Evolutionary conservation across 1,140 invertebrate species (phyloP), one percentile per base, ranked within the genome.

Genomic region (Drosophila murphyi): DNA sequence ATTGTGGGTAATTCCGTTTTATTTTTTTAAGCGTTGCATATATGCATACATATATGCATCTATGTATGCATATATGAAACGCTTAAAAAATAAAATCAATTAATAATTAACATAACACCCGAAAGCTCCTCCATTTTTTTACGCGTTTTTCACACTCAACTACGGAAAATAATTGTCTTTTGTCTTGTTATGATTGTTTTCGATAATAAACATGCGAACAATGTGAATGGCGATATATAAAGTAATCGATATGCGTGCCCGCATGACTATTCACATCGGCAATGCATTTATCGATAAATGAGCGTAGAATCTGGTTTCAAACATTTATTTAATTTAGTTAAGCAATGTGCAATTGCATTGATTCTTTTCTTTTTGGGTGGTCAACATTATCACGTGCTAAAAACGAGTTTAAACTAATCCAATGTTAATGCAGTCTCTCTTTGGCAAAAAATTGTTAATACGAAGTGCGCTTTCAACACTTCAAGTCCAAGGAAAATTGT

Each of bases 401-500:
- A 12, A 88, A 63, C 78, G 80, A 65, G 64, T 83, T 88, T 72
- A 67, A 56, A 68, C 64, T 83, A 78, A 77, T 70, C 31, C 62
- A 73, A 83, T 69, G 48, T 67, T 77, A 80, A 55, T 64, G 45
- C 85, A 87, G 82, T 88, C 80, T 87, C 80, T 87, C 82, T 82
- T 80, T 80, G 82, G 83, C 83, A 77, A 64, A 28, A 20, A 69
- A 52, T 64, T 4, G 37, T 28, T n/a, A 37, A 55, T 45, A 28
- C 20, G 20, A 20, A 2, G 20, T 20, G 20, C 20, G 3, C 51
- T 52, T 65, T 7, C 20, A 20, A 7, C 5, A 43, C 10, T 7
- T 80, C 41, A 88, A 37, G 97, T 98, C 97, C 97, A 98, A 56
- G 97, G 97, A 86, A 96, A 95, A 93, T 96, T 97, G 93, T 98